Evolutionary conservation across 2,888 invertebrate species (phyloP).

Genomic region (Brachyptera risi): DNA sequence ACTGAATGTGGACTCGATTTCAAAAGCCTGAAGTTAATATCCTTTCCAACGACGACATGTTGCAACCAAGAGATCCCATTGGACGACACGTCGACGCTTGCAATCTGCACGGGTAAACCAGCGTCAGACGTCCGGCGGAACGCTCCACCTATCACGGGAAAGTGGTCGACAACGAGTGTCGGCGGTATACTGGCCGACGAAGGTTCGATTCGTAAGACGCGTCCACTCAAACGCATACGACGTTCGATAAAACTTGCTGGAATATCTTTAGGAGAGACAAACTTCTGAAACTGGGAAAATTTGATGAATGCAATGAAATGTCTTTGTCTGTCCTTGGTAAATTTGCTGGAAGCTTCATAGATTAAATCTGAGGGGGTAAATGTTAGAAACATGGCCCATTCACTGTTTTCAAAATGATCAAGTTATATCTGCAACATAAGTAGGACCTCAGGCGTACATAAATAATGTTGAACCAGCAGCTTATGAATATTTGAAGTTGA

Average conservation of each 20-base stretch:
- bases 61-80: slow-evolving; percentile 57
- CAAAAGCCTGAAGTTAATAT: slow-evolving; percentile 48
- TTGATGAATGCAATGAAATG: no score
- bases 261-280: slow-evolving; percentile 44
- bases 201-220: slow-evolving; percentile 45
- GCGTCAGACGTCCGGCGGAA: slow-evolving; percentile 37
- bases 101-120: slow-evolving; percentile 50
- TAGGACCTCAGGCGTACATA: no score
- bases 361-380: no score
- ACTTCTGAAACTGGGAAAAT: slow-evolving; percentile 44
- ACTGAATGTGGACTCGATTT: slow-evolving; percentile 35
- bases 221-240: slow-evolving; percentile 43
- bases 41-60: slow-evolving; percentile 50
- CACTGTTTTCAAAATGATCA: no score
- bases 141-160: slow-evolving; percentile 43
- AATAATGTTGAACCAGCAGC: no score
- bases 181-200: slow-evolving; percentile 37
- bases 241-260: slow-evolving; percentile 44
- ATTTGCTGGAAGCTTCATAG: no score
- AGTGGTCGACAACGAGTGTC: slow-evolving; percentile 45
- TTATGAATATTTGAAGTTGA: no score
- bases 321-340: no score
- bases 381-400: no score
- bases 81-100: slow-evolving; percentile 48
- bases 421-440: no score